A percentile compares a stretch with the other conserved stretches of the same genome.
Conservation (phyloP, 2,888 invertebrate genomes). For the Gasteruption jaculator region DNA sequence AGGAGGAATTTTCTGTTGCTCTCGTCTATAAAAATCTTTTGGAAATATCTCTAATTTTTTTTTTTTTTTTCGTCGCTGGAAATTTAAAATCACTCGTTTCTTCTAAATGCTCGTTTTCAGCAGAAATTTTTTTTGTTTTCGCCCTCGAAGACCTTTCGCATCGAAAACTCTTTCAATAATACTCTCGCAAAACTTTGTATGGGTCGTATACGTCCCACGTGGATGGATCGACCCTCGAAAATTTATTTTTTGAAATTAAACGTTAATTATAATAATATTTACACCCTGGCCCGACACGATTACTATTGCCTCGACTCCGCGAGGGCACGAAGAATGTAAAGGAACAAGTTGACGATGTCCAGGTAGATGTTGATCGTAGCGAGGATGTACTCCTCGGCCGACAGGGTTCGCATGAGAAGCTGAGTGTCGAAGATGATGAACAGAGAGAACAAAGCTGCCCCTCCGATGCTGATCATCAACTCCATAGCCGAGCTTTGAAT, state of each 20-base stretch:
- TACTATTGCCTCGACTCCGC: constrained; percentile 54
- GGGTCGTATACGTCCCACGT: neutral
- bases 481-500: constrained; percentile 70
- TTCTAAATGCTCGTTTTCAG: no score
- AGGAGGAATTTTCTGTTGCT: no score
- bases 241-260: no score
- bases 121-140: no score
- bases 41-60: no score
- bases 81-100: no score
- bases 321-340: constrained; percentile 73
- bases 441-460: constrained; percentile 72
- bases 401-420: constrained; percentile 73
- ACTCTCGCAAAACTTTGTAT: constrained; percentile 1
- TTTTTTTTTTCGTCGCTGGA: no score
- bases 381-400: constrained; percentile 83
- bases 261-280: no score
- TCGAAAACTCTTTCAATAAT: no score
- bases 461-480: constrained; percentile 66
- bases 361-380: constrained; percentile 83
- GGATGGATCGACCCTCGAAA: neutral
- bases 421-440: constrained; percentile 85
- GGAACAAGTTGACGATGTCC: constrained; percentile 82
- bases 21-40: no score
- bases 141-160: no score
- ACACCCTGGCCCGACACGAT: no score